Evolutionary conservation across 1,140 invertebrate genomes (phyloP).

Genomic region (Atta colombica): DNA sequence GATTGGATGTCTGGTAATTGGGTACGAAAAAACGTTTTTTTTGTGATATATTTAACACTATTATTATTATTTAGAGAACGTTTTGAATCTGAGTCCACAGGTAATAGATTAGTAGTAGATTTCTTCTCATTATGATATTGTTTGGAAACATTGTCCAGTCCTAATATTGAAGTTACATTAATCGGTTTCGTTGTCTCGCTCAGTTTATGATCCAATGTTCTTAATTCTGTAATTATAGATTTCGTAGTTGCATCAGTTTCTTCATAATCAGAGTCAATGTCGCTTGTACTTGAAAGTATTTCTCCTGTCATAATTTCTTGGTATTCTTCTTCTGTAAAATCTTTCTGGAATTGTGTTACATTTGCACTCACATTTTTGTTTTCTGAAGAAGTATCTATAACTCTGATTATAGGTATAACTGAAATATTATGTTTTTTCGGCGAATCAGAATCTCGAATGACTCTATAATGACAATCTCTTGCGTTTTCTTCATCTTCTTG

Average conservation of each 20-base stretch:
- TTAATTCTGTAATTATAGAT: not conserved
- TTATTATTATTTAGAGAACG: not conserved
- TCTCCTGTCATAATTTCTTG: slow-evolving; percentile 25
- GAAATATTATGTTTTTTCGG: not conserved
- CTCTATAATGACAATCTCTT: slow-evolving; percentile 78
- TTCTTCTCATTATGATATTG: not conserved
- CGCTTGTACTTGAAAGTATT: not conserved
- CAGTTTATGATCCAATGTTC: not conserved
- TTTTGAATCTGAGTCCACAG: not conserved
- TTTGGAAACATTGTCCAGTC: not conserved
- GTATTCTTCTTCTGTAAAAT: not conserved
- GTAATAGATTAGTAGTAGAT: not conserved
- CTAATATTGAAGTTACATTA: not conserved
- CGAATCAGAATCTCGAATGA: slow-evolving; percentile 32
- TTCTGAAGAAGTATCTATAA: not conserved
- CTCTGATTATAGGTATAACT: not conserved
- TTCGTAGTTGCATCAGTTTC: not conserved
- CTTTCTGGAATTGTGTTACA: not conserved
- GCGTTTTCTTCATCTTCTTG: slow-evolving; percentile 77
- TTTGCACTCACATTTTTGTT: not conserved
- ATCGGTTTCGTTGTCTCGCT: not conserved
- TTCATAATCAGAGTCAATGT: not conserved
- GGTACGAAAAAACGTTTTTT: slow-evolving; percentile 42
- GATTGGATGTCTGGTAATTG: not conserved
- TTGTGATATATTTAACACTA: not conserved